Evolutionary conservation across 2,797 vertebrate genomes (phyloP), one percentile per base, ranked within the genome.

Genomic region (Amniataba percoides): DNA sequence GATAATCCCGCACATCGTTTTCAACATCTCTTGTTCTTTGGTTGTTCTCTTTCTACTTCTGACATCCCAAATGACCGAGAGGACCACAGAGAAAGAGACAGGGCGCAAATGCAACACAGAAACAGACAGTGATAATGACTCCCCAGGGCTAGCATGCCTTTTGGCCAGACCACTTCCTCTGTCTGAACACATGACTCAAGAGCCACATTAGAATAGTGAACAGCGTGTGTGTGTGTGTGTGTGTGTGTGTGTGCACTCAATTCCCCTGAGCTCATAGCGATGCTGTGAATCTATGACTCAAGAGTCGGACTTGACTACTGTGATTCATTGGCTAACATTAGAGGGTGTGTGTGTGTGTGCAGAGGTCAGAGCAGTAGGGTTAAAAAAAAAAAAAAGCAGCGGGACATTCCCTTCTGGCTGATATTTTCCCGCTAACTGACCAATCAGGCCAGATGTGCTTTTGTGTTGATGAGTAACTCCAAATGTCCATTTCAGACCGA

Each of bases 181-280:
- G 80, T 92, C 83, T 87, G 84, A 82, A 87, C 69, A 80, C 83
- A 89, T 88, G 92, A 92, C 85, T 90, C 89, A 87, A 82, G 85
- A 84, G 83, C 74, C 81, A 60, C 71, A 79, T 87, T 84, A 86
- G 80, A 88, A 76, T 46, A 60, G 66, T 34, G 74, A 67, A 77
- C 74, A 67, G 40, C 65, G 59, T 61, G 52, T 58, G 40, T 67
- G 69, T 45, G 45, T 66, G 67, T 51, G 51, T 70, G 39, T 65
- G 25, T 74, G 71, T 60, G n/a, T 77, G 68, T 68, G 53, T 80
- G 71, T 65, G 72, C 25, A 57, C 3, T 1, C 45, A 0, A 2
- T 56, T 83, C 82, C 78, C 74, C 21, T 49, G 79, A 80, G 79
- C 43, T 56, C 9, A 0, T 11, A 77, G 74, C 25, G 18, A 51